Base-by-base conservation (phyloP, 2,797 vertebrate species). In the Diplodus puntazzo region DNA sequence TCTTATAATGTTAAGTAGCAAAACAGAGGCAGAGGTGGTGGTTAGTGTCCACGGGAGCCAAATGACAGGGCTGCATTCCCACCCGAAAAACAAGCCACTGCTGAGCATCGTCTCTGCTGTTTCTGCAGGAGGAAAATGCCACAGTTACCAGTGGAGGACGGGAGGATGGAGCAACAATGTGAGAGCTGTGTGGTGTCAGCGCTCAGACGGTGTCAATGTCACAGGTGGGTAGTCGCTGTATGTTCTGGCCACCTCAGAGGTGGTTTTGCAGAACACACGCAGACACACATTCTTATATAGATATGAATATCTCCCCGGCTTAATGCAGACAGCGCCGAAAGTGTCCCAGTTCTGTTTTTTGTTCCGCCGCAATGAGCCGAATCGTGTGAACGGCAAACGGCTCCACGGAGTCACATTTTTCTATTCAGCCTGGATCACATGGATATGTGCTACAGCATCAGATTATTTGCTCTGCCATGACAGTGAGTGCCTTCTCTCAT, bases 161-260 rank as follows among this genome's bases (percentile, higher is more conserved):
- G 96, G 98, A 69, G 94, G 91, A 64, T 99, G 98, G 98, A 95
- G 54, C 80, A 97, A 98, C 92, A 99, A 99, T 1, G 80, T 96
- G 50, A 94, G 98, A 81, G 89, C 88, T 0, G 98, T 99, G 84
- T 99, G 98, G 98, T 99, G 98, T 88, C 97, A 99, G 73, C 98
- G 98, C 80, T 99, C 98, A 0, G 98, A 99, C 49, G 97, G 98
- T 6, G 67, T 97, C 82, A 98, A 99, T 27, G 98, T 99, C 88
- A 99, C 98, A 95, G 98, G 98, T 99, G 82, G 87, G 73, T 14
- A 14, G 43, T 49, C 18, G 12, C 42, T 16, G 21, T 17, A 46
- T 78, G 43, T 59, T 58, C n/a, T 16, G 34, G 62, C 30, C 65
- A 20, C 46, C 52, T 49, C 20, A 18, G 25, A 63, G 23, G 34